Conservation (phyloP, 2,113 vertebrate genomes). For the Lichenostomus cassidix region DNA sequence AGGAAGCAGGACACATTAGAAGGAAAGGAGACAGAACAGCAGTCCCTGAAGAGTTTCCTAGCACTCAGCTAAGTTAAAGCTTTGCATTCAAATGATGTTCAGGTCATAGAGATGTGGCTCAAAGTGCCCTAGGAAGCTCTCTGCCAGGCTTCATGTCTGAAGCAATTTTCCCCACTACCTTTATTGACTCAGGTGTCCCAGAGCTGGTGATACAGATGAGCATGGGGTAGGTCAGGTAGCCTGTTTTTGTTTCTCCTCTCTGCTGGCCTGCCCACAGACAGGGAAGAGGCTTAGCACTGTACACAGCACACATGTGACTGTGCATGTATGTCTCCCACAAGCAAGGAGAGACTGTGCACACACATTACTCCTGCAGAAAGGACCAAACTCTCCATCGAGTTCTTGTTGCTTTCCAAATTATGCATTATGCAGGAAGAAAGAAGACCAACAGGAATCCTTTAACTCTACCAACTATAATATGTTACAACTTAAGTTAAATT, state of each 20-base stretch:
- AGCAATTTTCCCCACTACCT: background rate
- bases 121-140: background rate
- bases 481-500: background rate
- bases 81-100: background rate
- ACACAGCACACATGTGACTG: background rate
- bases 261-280: background rate
- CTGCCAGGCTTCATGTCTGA: background rate
- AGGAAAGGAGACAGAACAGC: background rate
- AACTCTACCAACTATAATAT: background rate
- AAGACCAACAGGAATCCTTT: background rate
- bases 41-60: background rate
- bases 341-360: background rate
- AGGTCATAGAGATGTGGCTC: background rate
- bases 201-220: background rate
- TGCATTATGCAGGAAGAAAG: background rate
- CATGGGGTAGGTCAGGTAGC: background rate
- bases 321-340: background rate
- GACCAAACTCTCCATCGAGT: background rate
- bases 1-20: background rate
- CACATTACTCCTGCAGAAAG: background rate
- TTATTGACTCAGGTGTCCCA: background rate
- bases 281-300: background rate
- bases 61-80: background rate
- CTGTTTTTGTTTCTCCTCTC: background rate
- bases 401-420: background rate